These are phyloP conservation scores for Oegoconia quadripuncta DNA, from an alignment of 2,888 invertebrate genomes.

Conservation along the genomic window DNA sequence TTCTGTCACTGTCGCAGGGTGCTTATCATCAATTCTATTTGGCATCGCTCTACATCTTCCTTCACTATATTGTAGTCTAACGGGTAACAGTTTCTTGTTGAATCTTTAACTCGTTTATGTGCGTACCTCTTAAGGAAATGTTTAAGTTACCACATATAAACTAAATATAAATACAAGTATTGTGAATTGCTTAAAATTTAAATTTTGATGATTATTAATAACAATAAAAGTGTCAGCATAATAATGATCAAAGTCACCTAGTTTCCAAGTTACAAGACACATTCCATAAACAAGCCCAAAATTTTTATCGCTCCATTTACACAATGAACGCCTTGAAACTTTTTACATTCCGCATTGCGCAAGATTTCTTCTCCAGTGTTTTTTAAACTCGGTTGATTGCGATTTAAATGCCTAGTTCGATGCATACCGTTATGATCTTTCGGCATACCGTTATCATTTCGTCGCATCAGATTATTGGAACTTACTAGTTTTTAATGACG, in stretches of 20 bases:
- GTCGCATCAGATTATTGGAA: slow-evolving; percentile 14
- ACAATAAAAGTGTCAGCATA: neutral
- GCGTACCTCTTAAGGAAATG: neutral
- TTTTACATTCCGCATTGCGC: slow-evolving; percentile 17
- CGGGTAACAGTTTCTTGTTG: neutral
- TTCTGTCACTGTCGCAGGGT: slow-evolving; percentile 1
- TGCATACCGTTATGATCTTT: slow-evolving; percentile 26
- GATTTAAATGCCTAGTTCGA: slow-evolving; percentile 10
- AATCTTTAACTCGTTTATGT: neutral
- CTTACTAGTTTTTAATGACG: slow-evolving; percentile 31
- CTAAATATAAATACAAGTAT: neutral
- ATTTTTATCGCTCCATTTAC: slow-evolving; percentile 11
- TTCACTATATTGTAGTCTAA: slow-evolving; percentile 10
- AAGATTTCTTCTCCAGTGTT: slow-evolving; percentile 21
- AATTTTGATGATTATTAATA: neutral
- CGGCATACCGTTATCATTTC: slow-evolving; percentile 29
- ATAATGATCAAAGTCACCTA: slow-evolving; percentile 8
- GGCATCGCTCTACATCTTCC: slow-evolving; percentile 23
- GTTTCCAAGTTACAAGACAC: slow-evolving; percentile 13
- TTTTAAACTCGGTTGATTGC: slow-evolving; percentile 26
- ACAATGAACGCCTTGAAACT: slow-evolving; percentile 16
- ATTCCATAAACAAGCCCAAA: slow-evolving; percentile 10
- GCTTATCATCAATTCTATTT: slow-evolving; percentile 20
- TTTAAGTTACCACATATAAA: slow-evolving; percentile 1
- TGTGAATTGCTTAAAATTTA: neutral